These are phyloP conservation scores for Nyctibius grandis DNA, from an alignment of 2,797 vertebrate genomes.

Conservation along the genomic window DNA sequence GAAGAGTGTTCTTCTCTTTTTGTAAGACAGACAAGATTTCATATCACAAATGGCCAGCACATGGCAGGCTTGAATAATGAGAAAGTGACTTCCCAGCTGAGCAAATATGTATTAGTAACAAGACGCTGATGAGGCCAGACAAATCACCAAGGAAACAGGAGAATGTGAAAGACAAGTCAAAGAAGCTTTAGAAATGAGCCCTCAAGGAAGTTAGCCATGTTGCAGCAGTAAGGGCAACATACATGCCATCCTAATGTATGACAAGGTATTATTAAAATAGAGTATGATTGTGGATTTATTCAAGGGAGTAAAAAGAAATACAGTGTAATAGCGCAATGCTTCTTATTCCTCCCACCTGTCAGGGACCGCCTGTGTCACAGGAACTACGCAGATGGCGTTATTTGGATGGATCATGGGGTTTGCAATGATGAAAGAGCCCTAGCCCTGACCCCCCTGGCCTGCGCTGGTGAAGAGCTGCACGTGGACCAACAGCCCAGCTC, in stretches of 20 bases:
- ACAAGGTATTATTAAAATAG: neutral
- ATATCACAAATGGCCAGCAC: slow-evolving; percentile 51
- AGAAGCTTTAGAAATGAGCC: slow-evolving; percentile 14
- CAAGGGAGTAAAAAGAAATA: neutral
- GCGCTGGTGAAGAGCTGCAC: neutral
- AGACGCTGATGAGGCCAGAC: slow-evolving; percentile 43
- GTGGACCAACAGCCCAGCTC: neutral
- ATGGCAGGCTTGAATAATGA: slow-evolving; percentile 59
- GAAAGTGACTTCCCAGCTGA: slow-evolving; percentile 42
- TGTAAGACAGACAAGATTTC: slow-evolving; percentile 23
- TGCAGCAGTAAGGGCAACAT: neutral
- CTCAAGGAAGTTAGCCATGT: slow-evolving; percentile 14
- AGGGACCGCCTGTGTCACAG: neutral
- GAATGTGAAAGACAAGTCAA: slow-evolving; percentile 1
- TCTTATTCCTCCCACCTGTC: neutral
- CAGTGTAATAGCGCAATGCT: neutral
- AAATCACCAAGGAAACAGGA: slow-evolving; percentile 52
- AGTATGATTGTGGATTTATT: neutral
- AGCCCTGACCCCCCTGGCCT: neutral
- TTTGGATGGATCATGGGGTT: neutral
- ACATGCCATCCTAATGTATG: neutral
- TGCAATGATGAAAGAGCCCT: neutral
- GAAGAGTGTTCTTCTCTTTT: neutral
- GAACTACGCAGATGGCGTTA: rapidly evolving
- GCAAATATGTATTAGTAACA: slow-evolving; percentile 56